These are phyloP conservation scores for Oncorhynchus nerka DNA, from an alignment of 2,113 vertebrate species.

Conservation along the genomic window DNA sequence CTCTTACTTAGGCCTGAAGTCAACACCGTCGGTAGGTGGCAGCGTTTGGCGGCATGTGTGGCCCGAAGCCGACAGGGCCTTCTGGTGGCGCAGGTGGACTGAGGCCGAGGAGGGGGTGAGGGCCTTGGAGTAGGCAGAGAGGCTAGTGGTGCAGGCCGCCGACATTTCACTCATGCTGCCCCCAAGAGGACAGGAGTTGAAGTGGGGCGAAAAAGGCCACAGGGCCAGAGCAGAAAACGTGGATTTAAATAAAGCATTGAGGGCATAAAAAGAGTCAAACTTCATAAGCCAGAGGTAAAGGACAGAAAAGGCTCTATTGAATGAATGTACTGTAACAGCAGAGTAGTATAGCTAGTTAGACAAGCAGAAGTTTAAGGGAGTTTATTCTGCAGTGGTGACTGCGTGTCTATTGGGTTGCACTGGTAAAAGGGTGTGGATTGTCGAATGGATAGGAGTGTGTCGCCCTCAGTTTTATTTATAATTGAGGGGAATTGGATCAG, in stretches of 20 bases:
- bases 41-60: constrained; percentile 76
- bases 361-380: no score
- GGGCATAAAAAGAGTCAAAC: constrained; percentile 61
- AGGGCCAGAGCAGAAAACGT: background rate
- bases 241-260: background rate
- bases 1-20: constrained; percentile 81
- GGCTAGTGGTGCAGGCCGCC: constrained; percentile 72
- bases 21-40: constrained; percentile 77
- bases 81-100: constrained; percentile 81
- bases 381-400: no score
- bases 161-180: constrained; percentile 81
- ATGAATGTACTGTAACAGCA: no score
- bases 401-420: no score
- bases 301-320: background rate
- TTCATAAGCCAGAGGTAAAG: background rate
- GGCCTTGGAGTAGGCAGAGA: constrained; percentile 67
- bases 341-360: no score
- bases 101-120: constrained; percentile 73
- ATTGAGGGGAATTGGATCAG: no score
- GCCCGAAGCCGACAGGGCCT: constrained; percentile 81
- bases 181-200: constrained; percentile 41
- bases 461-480: no score
- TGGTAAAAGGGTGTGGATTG: no score
- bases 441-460: no score
- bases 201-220: background rate